phyloP scores from a whole-genome alignment of 2,797 vertebrate species.

The Micrastur ruficollis region DNA sequence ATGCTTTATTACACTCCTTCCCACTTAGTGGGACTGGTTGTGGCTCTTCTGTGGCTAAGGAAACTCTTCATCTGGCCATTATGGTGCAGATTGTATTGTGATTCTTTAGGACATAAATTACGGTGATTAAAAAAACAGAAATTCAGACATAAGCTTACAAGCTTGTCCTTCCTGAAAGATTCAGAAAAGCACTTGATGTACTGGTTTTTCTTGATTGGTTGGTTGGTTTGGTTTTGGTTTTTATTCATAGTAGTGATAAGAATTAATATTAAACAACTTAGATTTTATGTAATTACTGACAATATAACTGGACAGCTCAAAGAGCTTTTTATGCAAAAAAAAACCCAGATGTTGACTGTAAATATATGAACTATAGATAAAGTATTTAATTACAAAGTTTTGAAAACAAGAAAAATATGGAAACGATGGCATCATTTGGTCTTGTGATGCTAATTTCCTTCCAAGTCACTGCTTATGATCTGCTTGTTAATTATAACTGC shows the following conservation, averaged over 20 bases:
- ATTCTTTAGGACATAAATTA: not conserved
- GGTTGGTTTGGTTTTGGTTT: not conserved
- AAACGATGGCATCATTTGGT: not conserved
- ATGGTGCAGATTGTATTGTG: not conserved
- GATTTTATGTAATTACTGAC: not conserved
- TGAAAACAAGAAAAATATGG: not conserved
- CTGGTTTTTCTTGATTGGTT: rapidly evolving
- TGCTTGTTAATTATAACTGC: not conserved
- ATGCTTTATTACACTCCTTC: not conserved
- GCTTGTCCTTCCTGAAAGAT: not conserved
- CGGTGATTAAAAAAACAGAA: not conserved
- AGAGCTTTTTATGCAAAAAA: not conserved
- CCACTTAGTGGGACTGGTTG: not conserved
- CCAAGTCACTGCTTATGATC: not conserved
- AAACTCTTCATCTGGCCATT: not conserved
- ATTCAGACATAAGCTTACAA: not conserved
- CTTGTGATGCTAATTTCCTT: not conserved
- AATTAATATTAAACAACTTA: not conserved
- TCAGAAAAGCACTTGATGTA: not conserved
- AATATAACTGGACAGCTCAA: not conserved
- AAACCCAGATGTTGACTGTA: not conserved
- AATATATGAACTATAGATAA: not conserved
- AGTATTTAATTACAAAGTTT: not conserved
- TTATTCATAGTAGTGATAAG: not conserved
- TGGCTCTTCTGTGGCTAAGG: not conserved